Conservation (phyloP, 2,113 vertebrate species). For the Phodopus roborovskii region DNA sequence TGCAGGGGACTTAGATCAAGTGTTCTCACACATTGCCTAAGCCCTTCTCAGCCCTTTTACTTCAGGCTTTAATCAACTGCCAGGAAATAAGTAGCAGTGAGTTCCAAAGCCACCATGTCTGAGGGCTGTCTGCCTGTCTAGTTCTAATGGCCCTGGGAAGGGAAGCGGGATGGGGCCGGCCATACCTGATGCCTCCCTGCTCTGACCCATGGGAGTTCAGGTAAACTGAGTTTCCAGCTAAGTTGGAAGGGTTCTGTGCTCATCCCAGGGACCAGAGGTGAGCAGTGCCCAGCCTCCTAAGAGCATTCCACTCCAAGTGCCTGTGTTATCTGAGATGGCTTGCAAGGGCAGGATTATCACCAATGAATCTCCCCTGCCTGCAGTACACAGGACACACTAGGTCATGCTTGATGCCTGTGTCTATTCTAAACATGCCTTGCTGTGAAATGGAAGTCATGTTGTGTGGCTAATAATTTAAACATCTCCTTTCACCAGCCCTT, state of each 20-base stretch:
- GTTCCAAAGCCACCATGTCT: slow-evolving; percentile 55
- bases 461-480: slow-evolving; percentile 48
- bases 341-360: neutral
- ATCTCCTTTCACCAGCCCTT: neutral
- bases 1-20: slow-evolving; percentile 64
- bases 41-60: slow-evolving; percentile 68
- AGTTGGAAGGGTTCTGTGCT: neutral
- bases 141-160: neutral
- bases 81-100: slow-evolving; percentile 59
- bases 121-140: neutral
- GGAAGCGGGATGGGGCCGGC: neutral
- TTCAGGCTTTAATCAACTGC: slow-evolving; percentile 65
- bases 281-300: neutral
- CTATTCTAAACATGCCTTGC: neutral
- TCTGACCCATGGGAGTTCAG: neutral
- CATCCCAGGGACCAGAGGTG: neutral
- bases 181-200: neutral
- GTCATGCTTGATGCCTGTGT: neutral
- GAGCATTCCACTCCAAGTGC: neutral
- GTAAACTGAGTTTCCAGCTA: neutral
- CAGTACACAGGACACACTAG: neutral
- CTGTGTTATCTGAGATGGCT: slow-evolving; percentile 18
- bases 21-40: slow-evolving; percentile 62
- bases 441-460: neutral
- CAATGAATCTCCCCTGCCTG: neutral